phyloP scores from a whole-genome alignment of 2,888 invertebrate species.

The Malthinus seriepunctatus region DNA sequence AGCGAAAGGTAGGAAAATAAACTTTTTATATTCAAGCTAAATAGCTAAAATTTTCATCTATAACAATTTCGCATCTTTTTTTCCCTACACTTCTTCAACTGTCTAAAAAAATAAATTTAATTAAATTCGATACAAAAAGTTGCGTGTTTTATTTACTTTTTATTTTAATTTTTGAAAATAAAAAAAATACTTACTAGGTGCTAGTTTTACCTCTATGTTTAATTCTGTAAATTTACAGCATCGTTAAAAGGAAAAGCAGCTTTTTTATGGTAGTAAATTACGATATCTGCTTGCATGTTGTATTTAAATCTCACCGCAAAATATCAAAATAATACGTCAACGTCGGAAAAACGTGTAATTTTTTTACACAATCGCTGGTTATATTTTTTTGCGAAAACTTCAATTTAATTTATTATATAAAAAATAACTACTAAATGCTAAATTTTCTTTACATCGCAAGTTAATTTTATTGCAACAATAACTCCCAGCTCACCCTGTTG shows the following conservation, averaged over 20 bases:
- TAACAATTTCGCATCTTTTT: slow-evolving; percentile 3
- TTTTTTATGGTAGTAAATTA: slow-evolving; percentile 11
- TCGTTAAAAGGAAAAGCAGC: slow-evolving; percentile 8
- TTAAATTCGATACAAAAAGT: no score
- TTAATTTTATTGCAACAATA: no score
- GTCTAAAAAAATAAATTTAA: not conserved
- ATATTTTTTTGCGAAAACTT: no score
- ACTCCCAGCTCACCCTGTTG: no score
- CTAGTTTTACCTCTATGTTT: not conserved
- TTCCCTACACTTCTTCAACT: not conserved
- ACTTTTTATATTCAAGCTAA: slow-evolving; percentile 6
- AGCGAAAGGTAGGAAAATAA: slow-evolving; percentile 16
- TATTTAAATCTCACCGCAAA: slow-evolving; percentile 8
- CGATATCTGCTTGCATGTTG: slow-evolving; percentile 12
- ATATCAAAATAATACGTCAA: slow-evolving; percentile 7
- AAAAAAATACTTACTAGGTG: no score
- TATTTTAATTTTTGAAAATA: no score
- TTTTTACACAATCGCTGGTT: slow-evolving; percentile 8
- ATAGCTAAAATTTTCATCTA: slow-evolving; percentile 7
- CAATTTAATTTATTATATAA: no score
- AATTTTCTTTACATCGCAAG: no score
- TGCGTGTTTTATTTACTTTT: not conserved
- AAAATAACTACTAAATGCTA: no score
- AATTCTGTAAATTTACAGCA: slow-evolving; percentile 6
- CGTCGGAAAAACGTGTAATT: slow-evolving; percentile 14